A percentile compares a stretch with the other conserved stretches of the same genome.
Evolutionary conservation across 2,888 invertebrate genomes (phyloP).

Genomic region (Allacma fusca): DNA sequence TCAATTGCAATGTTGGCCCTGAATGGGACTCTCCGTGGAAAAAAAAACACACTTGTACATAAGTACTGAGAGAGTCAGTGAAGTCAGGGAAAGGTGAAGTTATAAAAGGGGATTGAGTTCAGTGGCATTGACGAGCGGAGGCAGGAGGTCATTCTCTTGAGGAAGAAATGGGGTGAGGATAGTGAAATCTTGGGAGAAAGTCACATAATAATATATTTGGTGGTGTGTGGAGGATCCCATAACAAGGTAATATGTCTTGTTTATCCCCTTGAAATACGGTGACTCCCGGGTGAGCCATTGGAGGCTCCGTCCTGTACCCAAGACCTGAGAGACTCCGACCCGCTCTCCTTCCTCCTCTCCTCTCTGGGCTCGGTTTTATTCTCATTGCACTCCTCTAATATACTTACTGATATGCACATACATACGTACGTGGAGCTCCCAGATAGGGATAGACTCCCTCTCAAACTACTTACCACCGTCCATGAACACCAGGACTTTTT

Average conservation of each 20-base stretch:
- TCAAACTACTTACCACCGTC: conserved; percentile 36
- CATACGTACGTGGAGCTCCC: too few relatives aligned
- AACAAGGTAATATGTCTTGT: conserved; percentile 59
- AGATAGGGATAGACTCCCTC: too few relatives aligned
- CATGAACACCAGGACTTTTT: conserved; percentile 14
- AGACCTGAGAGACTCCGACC: conserved; percentile 44
- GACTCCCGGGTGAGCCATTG: conserved; percentile 59
- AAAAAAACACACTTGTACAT: too few relatives aligned
- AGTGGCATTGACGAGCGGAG: too few relatives aligned
- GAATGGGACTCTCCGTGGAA: too few relatives aligned
- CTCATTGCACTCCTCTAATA: conserved; percentile 28
- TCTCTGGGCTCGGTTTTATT: too few relatives aligned
- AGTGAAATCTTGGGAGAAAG: not conserved
- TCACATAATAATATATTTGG: conserved; percentile 35
- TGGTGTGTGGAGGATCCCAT: conserved; percentile 33
- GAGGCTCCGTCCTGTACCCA: conserved; percentile 25
- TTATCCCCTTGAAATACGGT: conserved; percentile 60
- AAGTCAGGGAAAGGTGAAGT: too few relatives aligned
- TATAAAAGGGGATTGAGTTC: too few relatives aligned
- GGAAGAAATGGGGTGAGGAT: not conserved
- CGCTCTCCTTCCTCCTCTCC: not conserved
- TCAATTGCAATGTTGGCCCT: too few relatives aligned
- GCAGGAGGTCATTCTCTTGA: too few relatives aligned
- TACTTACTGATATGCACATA: too few relatives aligned
- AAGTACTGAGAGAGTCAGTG: too few relatives aligned